Evolutionary conservation across 2,113 vertebrate genomes (phyloP).

Genomic region (Columba livia): DNA sequence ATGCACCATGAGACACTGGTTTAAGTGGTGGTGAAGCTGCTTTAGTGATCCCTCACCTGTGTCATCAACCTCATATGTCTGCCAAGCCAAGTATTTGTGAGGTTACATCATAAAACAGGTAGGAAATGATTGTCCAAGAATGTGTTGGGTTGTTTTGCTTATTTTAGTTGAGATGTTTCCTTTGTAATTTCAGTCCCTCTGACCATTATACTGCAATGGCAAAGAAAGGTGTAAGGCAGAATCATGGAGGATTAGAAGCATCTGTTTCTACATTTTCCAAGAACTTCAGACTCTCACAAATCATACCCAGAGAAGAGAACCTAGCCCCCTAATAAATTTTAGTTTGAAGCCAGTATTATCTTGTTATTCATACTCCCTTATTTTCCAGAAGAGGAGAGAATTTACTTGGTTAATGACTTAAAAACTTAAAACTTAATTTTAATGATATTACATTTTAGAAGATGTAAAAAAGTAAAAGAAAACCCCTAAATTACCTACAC

Average conservation of each 20-base stretch:
- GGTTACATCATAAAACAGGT: background rate
- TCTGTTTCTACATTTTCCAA: background rate
- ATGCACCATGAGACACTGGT: background rate
- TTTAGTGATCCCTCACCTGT: background rate
- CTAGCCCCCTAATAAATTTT: accelerated
- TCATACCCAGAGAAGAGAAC: background rate
- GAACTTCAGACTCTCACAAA: background rate
- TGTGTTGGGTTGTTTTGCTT: background rate
- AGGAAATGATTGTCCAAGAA: background rate
- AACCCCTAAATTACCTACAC: accelerated
- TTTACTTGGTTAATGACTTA: background rate
- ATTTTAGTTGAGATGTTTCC: background rate
- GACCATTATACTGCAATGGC: background rate
- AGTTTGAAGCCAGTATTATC: background rate
- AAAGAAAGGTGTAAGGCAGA: background rate
- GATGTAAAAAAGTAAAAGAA: background rate
- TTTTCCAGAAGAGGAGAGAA: background rate
- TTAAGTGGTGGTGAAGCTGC: background rate
- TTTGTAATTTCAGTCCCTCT: background rate
- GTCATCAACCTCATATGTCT: background rate
- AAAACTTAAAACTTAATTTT: background rate
- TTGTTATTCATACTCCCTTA: background rate
- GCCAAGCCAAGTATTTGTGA: background rate
- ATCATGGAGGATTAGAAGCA: background rate
- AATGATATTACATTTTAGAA: background rate